These are phyloP conservation scores for Agrotis clavis DNA, from an alignment of 2,888 invertebrate species.

Conservation along the genomic window DNA sequence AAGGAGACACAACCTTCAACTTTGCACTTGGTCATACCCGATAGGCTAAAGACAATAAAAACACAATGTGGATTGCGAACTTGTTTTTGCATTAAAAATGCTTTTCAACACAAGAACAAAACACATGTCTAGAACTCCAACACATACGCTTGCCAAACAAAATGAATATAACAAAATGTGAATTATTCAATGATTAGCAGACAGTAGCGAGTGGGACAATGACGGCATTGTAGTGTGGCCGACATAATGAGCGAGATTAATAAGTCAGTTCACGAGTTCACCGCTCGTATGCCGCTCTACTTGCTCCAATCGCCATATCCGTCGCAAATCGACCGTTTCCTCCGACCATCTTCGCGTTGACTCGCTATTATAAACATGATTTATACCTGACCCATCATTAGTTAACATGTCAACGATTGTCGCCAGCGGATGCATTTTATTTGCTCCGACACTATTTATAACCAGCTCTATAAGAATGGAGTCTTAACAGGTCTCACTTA, in stretches of 20 bases:
- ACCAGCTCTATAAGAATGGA: conserved; percentile 65
- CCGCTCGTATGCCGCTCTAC: conserved; percentile 75
- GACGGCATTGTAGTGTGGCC: conserved; percentile 70
- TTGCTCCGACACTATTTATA: conserved; percentile 79
- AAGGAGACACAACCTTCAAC: conserved; percentile 10
- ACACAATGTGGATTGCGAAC: conserved; percentile 2
- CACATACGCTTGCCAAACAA: conserved; percentile 28
- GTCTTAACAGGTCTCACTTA: conserved; percentile 57
- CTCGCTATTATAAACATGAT: conserved; percentile 87
- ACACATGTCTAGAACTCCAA: conserved; percentile 36
- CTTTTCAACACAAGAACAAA: conserved; percentile 19
- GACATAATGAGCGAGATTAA: conserved; percentile 77
- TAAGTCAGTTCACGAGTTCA: conserved; percentile 77
- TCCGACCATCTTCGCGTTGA: conserved; percentile 81
- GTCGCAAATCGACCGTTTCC: conserved; percentile 90
- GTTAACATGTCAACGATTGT: conserved; percentile 86
- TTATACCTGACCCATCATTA: conserved; percentile 90
- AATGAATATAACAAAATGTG: conserved; percentile 43
- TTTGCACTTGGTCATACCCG: conserved; percentile 25
- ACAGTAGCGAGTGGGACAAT: conserved; percentile 64
- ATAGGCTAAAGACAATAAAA: conserved; percentile 33
- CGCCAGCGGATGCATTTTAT: conserved; percentile 85
- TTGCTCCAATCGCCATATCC: conserved; percentile 88
- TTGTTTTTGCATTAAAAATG: conserved; percentile 25
- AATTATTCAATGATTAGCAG: conserved; percentile 56